Evolutionary conservation across 2,888 invertebrate genomes (phyloP).

Genomic region (Scelioninae gen. 1): DNA sequence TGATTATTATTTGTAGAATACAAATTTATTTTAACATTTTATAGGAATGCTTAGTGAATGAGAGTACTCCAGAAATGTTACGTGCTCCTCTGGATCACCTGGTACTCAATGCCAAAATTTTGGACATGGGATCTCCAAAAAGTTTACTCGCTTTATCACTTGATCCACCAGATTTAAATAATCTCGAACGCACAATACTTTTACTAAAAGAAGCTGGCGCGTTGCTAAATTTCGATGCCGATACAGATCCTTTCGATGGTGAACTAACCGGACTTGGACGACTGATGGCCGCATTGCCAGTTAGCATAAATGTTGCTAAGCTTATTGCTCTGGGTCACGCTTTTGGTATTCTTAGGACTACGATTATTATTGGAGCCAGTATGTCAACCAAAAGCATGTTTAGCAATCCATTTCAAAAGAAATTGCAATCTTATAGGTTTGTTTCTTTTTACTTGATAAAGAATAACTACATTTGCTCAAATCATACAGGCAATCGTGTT

Average conservation of each 20-base stretch:
- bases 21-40: too few relatives aligned
- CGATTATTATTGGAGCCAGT: constrained; percentile 94
- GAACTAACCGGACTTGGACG: constrained; percentile 93
- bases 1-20: not conserved
- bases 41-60: constrained; percentile 75
- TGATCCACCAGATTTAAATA: constrained; percentile 92
- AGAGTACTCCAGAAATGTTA: constrained; percentile 90
- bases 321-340: constrained; percentile 94
- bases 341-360: constrained; percentile 93
- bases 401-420: constrained; percentile 87
- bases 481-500: too few relatives aligned
- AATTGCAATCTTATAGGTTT: constrained; percentile 72
- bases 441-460: not conserved
- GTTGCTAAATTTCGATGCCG: constrained; percentile 87
- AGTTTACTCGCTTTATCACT: constrained; percentile 93
- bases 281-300: constrained; percentile 92
- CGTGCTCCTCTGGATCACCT: constrained; percentile 92
- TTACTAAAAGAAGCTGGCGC: constrained; percentile 91
- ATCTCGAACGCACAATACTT: constrained; percentile 90
- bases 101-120: constrained; percentile 92
- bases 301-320: constrained; percentile 93
- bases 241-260: constrained; percentile 88
- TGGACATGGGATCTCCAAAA: constrained; percentile 92
- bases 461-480: not conserved
- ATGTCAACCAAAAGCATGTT: constrained; percentile 93